Conservation (phyloP, 2,888 invertebrate genomes). For the Acronicta leporina region DNA sequence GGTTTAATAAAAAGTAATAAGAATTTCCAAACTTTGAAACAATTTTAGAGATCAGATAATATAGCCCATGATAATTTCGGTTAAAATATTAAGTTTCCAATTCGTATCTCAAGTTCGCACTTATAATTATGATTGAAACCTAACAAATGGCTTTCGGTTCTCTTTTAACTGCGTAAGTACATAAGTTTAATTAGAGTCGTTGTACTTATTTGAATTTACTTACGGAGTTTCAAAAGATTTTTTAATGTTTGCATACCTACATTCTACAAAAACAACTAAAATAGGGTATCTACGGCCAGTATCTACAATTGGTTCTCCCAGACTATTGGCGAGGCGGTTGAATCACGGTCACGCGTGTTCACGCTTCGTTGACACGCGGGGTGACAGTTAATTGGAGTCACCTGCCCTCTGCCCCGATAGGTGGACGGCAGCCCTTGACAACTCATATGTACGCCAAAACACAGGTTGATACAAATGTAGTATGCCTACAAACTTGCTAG, state of each 20-base stretch:
- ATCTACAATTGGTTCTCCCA: constrained; percentile 10
- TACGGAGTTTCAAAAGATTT: background rate
- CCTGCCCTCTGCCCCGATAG: constrained; percentile 77
- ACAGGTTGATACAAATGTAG: constrained; percentile 62
- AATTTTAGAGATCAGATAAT: too few species aligned
- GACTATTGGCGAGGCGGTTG: constrained; percentile 57
- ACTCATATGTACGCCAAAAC: constrained; percentile 51
- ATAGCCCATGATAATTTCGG: too few species aligned
- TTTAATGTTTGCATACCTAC: background rate
- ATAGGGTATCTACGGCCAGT: background rate
- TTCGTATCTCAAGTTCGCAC: too few species aligned
- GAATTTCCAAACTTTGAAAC: too few species aligned
- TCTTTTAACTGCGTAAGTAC: too few species aligned
- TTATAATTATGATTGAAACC: too few species aligned
- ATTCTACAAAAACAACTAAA: background rate
- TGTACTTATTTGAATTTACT: too few species aligned
- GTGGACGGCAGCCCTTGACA: constrained; percentile 69
- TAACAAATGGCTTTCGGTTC: too few species aligned
- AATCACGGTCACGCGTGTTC: constrained; percentile 81
- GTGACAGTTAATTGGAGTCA: constrained; percentile 85
- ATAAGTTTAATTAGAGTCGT: too few species aligned
- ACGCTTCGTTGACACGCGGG: constrained; percentile 72
- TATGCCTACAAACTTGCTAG: too few species aligned
- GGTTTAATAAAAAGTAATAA: too few species aligned
- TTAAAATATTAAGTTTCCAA: too few species aligned